Evolutionary conservation across 64 coral and sea anemone species (phyloP).

Genomic region (Orbicella faveolata): DNA sequence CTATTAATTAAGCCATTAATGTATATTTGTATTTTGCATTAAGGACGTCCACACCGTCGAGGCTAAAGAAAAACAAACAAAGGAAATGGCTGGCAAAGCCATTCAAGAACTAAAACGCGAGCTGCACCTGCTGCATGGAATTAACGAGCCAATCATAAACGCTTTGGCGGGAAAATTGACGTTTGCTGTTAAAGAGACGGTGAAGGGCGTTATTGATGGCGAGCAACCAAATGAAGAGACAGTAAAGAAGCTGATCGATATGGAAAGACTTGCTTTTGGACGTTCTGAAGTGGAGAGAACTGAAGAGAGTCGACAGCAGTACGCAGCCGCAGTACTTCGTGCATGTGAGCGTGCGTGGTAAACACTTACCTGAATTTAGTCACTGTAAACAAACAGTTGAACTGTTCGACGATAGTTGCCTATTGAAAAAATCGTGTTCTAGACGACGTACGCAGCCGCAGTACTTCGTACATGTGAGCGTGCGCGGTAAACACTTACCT

Average conservation of each 20-base stretch:
- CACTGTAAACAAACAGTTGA: no score
- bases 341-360: background rate
- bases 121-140: background rate
- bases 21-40: background rate
- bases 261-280: background rate
- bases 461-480: conserved; percentile 4
- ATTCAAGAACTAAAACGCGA: background rate
- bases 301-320: background rate
- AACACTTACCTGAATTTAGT: background rate
- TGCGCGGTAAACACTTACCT: background rate
- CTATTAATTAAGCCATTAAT: background rate
- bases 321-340: conserved; percentile 8
- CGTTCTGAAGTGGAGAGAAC: background rate
- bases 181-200: background rate
- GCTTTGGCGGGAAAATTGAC: background rate
- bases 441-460: background rate
- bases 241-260: background rate
- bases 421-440: no score
- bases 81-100: background rate
- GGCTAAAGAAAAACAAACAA: background rate
- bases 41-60: conserved; percentile 1
- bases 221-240: background rate
- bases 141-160: background rate
- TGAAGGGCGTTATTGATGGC: background rate
- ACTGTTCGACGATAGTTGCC: no score